These are phyloP conservation scores for Ispidina picta DNA, from an alignment of 2,797 vertebrate species.

Conservation along the genomic window DNA sequence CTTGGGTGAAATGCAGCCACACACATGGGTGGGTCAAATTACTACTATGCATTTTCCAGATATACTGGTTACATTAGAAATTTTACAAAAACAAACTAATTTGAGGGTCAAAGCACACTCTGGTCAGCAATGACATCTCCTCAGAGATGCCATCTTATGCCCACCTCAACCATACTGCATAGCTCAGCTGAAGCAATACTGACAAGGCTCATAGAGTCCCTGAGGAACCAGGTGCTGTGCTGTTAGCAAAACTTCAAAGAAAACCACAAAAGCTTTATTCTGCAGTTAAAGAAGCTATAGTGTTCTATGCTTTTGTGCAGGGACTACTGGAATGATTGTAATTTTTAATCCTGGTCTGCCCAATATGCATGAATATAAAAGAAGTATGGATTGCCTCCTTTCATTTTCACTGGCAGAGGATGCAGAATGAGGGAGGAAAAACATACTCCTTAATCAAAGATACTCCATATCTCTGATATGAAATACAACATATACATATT, in stretches of 20 bases:
- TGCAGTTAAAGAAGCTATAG: neutral
- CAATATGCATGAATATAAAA: neutral
- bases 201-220: neutral
- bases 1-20: neutral
- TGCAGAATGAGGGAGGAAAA: neutral
- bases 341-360: neutral
- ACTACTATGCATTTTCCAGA: neutral
- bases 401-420: neutral
- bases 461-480: neutral
- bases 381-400: neutral
- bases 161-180: accelerated
- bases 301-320: neutral
- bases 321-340: neutral
- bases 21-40: neutral
- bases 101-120: neutral
- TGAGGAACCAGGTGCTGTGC: neutral
- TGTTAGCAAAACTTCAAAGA: neutral
- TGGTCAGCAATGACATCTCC: neutral
- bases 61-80: neutral
- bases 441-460: neutral
- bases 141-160: neutral
- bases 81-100: neutral
- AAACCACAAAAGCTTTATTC: neutral
- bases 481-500: neutral
- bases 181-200: neutral